Evolutionary conservation across 2,113 vertebrate genomes (phyloP).

Genomic region (Hemiscyllium ocellatum): DNA sequence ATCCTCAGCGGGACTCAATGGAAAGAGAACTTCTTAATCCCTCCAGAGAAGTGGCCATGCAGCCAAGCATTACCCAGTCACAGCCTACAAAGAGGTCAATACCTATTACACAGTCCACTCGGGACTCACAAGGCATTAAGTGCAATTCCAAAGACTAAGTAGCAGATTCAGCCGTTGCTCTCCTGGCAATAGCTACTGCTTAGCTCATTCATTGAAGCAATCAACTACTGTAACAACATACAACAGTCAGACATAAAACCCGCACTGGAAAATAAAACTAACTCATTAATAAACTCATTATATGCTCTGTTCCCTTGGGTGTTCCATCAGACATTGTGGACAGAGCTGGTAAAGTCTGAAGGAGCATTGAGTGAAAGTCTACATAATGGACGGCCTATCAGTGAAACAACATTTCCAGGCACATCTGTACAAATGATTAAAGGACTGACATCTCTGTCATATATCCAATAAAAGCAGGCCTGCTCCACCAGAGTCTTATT

Average conservation of each 20-base stretch:
- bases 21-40: not conserved
- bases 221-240: not conserved
- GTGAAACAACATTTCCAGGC: not conserved
- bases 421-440: not conserved
- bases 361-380: not conserved
- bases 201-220: no score
- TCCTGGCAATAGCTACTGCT: not conserved
- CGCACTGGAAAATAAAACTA: not conserved
- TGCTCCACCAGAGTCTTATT: no score
- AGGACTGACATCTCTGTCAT: not conserved
- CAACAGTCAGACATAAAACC: not conserved
- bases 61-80: not conserved
- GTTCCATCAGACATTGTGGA: not conserved
- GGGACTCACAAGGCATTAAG: not conserved
- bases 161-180: not conserved
- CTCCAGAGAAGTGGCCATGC: not conserved
- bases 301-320: no score
- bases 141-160: constrained; percentile 7
- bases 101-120: not conserved
- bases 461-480: not conserved
- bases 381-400: not conserved
- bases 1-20: not conserved
- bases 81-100: not conserved
- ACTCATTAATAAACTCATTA: not conserved
- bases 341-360: not conserved